Evolutionary conservation across 2,797 vertebrate genomes (phyloP).

Genomic region (Australoheros facetus): DNA sequence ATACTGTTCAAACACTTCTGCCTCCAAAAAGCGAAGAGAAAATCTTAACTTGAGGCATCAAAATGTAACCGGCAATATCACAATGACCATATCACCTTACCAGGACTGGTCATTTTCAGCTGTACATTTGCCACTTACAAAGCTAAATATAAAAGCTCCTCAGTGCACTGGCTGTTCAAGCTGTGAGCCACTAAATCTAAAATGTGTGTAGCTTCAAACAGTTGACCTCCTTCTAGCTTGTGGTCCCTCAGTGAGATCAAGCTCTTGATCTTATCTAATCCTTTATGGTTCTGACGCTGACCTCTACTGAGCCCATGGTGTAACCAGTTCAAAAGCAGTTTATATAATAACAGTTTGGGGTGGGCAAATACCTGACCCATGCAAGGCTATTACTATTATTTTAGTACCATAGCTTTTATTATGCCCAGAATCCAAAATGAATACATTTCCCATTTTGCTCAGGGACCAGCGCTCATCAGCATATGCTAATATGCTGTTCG

Average conservation of each 20-base stretch:
- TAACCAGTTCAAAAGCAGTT: constrained; percentile 23
- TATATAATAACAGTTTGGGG: constrained; percentile 49
- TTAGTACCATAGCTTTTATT: constrained; percentile 10
- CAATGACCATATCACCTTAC: neutral
- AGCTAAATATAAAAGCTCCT: neutral
- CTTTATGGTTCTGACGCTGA: constrained; percentile 10
- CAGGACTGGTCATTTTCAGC: neutral
- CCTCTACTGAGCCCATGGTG: constrained; percentile 31
- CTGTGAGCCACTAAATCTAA: neutral
- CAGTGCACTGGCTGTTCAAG: neutral
- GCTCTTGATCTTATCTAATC: constrained; percentile 54
- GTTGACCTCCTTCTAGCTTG: constrained; percentile 3
- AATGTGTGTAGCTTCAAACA: neutral
- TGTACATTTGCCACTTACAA: neutral
- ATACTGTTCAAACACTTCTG: neutral
- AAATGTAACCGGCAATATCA: neutral
- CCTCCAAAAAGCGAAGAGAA: neutral
- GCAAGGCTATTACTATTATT: neutral
- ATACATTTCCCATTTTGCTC: constrained; percentile 18
- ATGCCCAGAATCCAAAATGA: constrained; percentile 14
- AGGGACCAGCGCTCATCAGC: constrained; percentile 19
- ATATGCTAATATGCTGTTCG: constrained; percentile 9
- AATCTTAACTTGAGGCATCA: neutral
- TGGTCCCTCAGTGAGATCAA: constrained; percentile 31
- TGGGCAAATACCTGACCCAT: constrained; percentile 48